These are phyloP conservation scores for Athalia rosae DNA, from an alignment of 2,888 invertebrate species.

Conservation along the genomic window DNA sequence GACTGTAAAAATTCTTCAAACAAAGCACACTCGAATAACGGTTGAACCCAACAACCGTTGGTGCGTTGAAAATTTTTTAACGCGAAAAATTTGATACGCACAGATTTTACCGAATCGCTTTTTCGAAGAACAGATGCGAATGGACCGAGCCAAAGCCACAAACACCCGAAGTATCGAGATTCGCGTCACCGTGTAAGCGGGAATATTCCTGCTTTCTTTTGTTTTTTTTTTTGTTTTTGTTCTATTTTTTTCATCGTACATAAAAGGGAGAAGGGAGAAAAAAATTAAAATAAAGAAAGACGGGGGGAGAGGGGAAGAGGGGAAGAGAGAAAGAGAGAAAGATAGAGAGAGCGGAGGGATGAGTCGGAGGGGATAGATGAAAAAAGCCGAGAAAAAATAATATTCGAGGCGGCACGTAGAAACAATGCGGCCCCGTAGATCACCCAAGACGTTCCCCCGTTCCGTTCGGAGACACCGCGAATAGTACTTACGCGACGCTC, in stretches of 20 bases:
- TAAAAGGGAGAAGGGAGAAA: too few relatives aligned
- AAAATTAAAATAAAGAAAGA: too few relatives aligned
- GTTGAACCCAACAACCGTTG: not conserved
- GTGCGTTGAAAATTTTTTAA: not conserved
- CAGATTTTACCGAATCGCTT: conserved; percentile 2
- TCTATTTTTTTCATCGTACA: too few relatives aligned
- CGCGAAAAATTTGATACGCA: not conserved
- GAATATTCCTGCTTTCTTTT: not conserved
- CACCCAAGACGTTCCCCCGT: conserved; percentile 55
- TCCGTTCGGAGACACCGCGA: conserved; percentile 39
- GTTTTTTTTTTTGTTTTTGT: too few relatives aligned
- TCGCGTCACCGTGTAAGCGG: conserved; percentile 42
- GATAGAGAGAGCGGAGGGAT: conserved; percentile 46
- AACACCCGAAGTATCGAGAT: conserved; percentile 29
- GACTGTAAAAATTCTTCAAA: not conserved
- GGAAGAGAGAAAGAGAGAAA: conserved; percentile 46
- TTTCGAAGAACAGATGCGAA: too few relatives aligned
- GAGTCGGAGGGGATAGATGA: conserved; percentile 48
- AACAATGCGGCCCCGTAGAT: conserved; percentile 71
- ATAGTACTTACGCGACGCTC: conserved; percentile 47
- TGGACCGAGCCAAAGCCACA: conserved; percentile 2
- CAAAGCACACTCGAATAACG: too few relatives aligned
- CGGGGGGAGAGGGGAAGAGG: not conserved
- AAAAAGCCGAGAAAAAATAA: conserved; percentile 60
- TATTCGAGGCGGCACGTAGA: conserved; percentile 67